These are phyloP conservation scores for Festucalex cinctus DNA, from an alignment of 2,113 vertebrate species.

Conservation along the genomic window DNA sequence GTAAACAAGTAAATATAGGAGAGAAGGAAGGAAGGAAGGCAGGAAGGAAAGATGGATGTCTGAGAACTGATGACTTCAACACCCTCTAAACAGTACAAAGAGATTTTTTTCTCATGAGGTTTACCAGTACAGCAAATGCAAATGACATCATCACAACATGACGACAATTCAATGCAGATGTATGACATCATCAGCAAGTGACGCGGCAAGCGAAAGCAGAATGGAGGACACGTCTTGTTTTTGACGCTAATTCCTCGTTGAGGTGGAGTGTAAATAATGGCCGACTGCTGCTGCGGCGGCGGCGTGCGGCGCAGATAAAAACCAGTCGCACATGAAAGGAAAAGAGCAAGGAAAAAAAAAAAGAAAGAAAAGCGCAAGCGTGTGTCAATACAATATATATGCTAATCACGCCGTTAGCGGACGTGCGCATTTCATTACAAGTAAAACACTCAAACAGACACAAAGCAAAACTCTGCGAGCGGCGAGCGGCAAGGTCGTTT, in stretches of 20 bases:
- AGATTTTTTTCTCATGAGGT: too few species aligned
- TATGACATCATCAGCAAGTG: neutral
- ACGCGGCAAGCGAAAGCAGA: neutral
- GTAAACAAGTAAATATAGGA: too few species aligned
- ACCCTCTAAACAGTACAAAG: too few species aligned
- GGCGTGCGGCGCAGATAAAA: conserved; percentile 41
- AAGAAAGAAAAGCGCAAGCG: conserved; percentile 18
- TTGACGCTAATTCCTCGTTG: neutral
- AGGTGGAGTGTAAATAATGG: conserved; percentile 49
- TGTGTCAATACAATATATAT: conserved; percentile 71
- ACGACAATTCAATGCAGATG: neutral
- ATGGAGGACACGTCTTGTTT: neutral
- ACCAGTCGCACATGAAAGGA: conserved; percentile 51
- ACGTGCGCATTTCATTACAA: conserved; percentile 61
- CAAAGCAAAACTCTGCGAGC: conserved; percentile 31
- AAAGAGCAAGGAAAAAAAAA: neutral
- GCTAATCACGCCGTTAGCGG: conserved; percentile 66
- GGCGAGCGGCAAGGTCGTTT: conserved; percentile 53
- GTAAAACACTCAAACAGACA: conserved; percentile 42
- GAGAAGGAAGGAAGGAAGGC: too few species aligned
- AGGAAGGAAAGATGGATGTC: too few species aligned
- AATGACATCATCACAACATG: neutral
- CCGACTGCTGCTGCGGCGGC: conserved; percentile 20
- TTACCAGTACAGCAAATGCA: neutral
- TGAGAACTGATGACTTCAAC: too few species aligned